A percentile compares a stretch with the other conserved stretches of the same genome.
phyloP scores from a whole-genome alignment of 2,113 vertebrate genomes.

The Turdus rufiventris region DNA sequence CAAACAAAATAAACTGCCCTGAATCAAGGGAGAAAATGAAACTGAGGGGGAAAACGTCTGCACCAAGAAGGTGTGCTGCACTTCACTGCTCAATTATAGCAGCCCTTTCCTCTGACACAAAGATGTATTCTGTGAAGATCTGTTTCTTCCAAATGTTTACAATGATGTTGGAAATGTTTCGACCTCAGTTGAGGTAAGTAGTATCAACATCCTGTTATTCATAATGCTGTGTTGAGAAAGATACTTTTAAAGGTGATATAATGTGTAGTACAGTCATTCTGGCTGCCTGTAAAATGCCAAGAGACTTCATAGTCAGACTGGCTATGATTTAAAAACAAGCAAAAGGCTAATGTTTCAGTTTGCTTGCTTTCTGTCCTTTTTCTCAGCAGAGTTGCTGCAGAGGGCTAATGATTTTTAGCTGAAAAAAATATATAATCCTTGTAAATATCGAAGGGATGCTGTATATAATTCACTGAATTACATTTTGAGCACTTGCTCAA shows the following conservation, averaged over 20 bases:
- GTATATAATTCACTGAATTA: neutral
- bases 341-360: neutral
- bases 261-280: neutral
- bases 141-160: neutral
- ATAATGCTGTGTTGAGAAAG: neutral
- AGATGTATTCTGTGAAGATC: neutral
- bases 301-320: neutral
- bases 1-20: neutral
- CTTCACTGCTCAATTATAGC: neutral
- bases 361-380: neutral
- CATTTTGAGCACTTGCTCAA: neutral
- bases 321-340: neutral
- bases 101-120: neutral
- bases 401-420: conserved; percentile 8
- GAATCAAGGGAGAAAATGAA: neutral
- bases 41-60: accelerated
- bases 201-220: neutral
- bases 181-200: neutral
- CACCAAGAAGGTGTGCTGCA: neutral
- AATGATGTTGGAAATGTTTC: neutral
- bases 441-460: neutral
- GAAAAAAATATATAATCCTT: neutral
- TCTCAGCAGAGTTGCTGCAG: neutral
- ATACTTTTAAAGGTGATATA: neutral
- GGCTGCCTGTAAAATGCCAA: neutral